phyloP scores from a whole-genome alignment of 2,888 invertebrate genomes.

The Eudasyphora cyanicolor region DNA sequence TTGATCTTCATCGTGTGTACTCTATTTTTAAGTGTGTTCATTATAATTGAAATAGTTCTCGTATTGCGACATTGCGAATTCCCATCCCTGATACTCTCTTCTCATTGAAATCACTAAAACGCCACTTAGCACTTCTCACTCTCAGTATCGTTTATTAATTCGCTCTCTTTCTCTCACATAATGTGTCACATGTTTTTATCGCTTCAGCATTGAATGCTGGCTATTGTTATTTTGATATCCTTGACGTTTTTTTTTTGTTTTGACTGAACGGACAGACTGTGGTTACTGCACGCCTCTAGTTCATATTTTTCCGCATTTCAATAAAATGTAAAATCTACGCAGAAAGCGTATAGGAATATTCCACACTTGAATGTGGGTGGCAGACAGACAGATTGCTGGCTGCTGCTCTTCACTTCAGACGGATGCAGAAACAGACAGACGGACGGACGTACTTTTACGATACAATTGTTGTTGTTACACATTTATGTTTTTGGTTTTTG shows the following conservation, averaged over 20 bases:
- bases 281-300: neutral
- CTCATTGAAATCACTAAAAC: neutral
- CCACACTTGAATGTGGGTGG: neutral
- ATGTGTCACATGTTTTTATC: constrained; percentile 17
- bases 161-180: neutral
- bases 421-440: neutral
- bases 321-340: neutral
- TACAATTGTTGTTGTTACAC: neutral
- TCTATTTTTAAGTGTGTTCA: too few species aligned
- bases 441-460: neutral
- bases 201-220: constrained; percentile 13
- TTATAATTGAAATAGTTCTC: too few species aligned
- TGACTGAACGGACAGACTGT: too few species aligned
- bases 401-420: neutral
- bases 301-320: too few species aligned
- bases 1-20: too few species aligned
- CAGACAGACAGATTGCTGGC: neutral
- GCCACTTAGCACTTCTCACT: too few species aligned
- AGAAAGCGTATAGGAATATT: constrained; percentile 28
- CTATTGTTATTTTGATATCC: constrained; percentile 3
- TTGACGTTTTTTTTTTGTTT: too few species aligned
- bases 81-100: neutral
- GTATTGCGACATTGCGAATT: neutral
- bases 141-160: neutral
- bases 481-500: constrained; percentile 1